phyloP scores from a whole-genome alignment of 1,140 invertebrate species.

The Drosophila tristis region DNA sequence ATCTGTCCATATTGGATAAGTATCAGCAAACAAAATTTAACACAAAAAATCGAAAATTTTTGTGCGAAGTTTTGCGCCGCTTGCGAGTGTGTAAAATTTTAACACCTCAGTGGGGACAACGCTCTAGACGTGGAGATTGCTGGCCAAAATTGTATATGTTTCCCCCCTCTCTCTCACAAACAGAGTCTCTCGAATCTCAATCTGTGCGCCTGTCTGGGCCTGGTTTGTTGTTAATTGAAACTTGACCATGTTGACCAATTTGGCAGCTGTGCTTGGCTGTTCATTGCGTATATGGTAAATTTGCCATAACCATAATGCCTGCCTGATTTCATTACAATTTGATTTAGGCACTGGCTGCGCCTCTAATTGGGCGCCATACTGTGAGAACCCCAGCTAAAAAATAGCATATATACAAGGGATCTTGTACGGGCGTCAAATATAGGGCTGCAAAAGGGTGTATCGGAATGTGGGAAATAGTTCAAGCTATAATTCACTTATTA shows the following conservation, averaged over 20 bases:
- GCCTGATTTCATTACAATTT: constrained; percentile 77
- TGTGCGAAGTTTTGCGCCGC: constrained; percentile 56
- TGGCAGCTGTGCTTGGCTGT: constrained; percentile 38
- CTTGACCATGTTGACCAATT: constrained; percentile 81
- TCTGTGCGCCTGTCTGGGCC: constrained; percentile 27
- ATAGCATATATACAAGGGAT: background rate
- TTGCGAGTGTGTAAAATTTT: constrained; percentile 56
- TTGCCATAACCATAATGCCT: constrained; percentile 78
- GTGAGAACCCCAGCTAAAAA: constrained; percentile 59
- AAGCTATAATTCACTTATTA: too few species aligned
- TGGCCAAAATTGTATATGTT: constrained; percentile 17
- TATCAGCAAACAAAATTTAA: constrained; percentile 27
- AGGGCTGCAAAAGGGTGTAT: background rate
- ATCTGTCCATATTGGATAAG: constrained; percentile 34
- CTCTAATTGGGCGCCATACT: constrained; percentile 74
- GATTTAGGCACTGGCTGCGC: constrained; percentile 72
- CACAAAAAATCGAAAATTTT: constrained; percentile 10
- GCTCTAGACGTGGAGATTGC: constrained; percentile 17
- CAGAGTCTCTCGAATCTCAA: background rate
- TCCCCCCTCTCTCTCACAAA: background rate
- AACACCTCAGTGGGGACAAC: constrained; percentile 49
- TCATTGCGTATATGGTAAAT: constrained; percentile 72
- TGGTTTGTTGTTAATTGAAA: constrained; percentile 67
- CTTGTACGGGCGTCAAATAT: background rate
- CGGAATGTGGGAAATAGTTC: background rate